phyloP scores from a whole-genome alignment of 2,797 vertebrate species.

The Pantherophis alleghaniensis region DNA sequence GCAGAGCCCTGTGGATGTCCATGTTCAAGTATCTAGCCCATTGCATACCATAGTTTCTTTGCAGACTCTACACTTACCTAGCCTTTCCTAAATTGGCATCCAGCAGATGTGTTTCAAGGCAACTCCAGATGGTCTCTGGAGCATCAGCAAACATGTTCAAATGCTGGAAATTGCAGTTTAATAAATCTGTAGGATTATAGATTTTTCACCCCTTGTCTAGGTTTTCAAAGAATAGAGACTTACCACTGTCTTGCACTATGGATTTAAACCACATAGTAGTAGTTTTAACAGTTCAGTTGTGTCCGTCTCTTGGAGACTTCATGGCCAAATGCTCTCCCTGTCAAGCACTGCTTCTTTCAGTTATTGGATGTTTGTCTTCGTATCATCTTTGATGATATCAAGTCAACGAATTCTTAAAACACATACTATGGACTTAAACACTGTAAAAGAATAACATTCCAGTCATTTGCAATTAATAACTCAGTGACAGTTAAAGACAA shows the following conservation, averaged over 20 bases:
- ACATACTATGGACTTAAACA: neutral
- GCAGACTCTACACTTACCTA: neutral
- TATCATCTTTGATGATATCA: neutral
- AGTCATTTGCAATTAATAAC: slow-evolving; percentile 1
- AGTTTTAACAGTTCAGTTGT: neutral
- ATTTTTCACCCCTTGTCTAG: neutral
- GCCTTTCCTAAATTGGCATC: neutral
- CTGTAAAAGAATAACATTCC: neutral
- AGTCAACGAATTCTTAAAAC: neutral
- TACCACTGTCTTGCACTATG: neutral
- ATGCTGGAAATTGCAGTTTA: neutral
- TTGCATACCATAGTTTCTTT: neutral
- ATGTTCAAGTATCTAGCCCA: neutral
- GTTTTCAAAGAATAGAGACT: neutral
- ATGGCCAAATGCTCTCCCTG: neutral
- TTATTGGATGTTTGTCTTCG: neutral
- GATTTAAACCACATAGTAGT: neutral
- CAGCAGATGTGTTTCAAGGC: neutral
- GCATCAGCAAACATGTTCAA: neutral
- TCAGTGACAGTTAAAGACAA: neutral
- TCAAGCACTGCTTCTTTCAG: neutral
- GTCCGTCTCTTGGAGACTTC: neutral
- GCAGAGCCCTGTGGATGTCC: neutral
- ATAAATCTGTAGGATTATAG: neutral
- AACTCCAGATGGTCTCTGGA: neutral